A percentile compares a stretch with the other conserved stretches of the same genome.
Evolutionary conservation across 2,113 vertebrate genomes (phyloP).

Genomic region (Hyperoodon ampullatus): DNA sequence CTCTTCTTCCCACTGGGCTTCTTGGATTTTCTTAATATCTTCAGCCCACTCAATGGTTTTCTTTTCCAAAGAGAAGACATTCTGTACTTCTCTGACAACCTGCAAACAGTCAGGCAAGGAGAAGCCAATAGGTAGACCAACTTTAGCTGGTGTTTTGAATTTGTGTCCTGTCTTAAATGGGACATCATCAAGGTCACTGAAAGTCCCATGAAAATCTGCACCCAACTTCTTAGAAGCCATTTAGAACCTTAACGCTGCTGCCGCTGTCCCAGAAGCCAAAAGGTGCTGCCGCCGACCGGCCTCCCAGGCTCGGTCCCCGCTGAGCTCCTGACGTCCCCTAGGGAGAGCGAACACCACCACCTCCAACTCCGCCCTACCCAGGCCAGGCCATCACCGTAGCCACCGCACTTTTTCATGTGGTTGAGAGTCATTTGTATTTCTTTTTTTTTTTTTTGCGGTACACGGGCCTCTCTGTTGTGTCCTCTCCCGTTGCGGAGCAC

Average conservation of each 20-base stretch:
- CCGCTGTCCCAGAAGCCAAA: constrained; percentile 59
- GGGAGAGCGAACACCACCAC: constrained; percentile 61
- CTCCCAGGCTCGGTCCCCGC: constrained; percentile 42
- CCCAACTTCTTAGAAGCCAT: too few species aligned
- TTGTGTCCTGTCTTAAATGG: constrained; percentile 98
- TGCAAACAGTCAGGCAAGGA: constrained; percentile 89
- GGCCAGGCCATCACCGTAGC: constrained; percentile 64
- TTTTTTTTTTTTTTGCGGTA: too few species aligned
- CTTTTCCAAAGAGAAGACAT: constrained; percentile 96
- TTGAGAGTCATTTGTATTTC: background rate
- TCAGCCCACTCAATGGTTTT: constrained; percentile 92
- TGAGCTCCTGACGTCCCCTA: constrained; percentile 57
- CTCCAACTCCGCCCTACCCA: constrained; percentile 60
- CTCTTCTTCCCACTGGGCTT: constrained; percentile 87
- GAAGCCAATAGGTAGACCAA: constrained; percentile 96
- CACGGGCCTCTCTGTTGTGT: too few species aligned
- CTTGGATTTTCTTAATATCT: constrained; percentile 90
- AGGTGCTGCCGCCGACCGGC: constrained; percentile 55
- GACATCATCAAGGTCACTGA: constrained; percentile 98
- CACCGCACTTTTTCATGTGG: background rate
- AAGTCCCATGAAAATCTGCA: constrained; percentile 85
- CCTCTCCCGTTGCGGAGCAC: too few species aligned
- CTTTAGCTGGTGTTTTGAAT: constrained; percentile 95
- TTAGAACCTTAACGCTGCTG: constrained; percentile 58
- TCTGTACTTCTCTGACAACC: constrained; percentile 90